Conservation (phyloP, 2,113 vertebrate genomes). For the Melanocharis versteri region DNA sequence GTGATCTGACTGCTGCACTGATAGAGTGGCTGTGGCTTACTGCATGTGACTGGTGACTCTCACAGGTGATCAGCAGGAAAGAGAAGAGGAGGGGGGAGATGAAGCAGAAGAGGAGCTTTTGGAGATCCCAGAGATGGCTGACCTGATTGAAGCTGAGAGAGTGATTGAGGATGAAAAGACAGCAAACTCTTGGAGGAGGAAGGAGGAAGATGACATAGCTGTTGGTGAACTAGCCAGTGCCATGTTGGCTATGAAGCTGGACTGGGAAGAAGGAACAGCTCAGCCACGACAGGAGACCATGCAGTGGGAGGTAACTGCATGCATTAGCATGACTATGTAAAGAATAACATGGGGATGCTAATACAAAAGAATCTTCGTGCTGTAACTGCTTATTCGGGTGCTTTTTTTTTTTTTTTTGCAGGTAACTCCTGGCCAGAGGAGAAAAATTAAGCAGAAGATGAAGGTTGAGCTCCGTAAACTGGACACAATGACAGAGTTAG, state of each 20-base stretch:
- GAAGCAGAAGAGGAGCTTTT: conserved; percentile 74
- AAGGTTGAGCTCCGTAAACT: conserved; percentile 75
- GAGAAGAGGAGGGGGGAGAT: conserved; percentile 53
- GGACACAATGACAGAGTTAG: conserved; percentile 74
- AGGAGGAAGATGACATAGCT: conserved; percentile 31
- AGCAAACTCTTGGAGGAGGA: conserved; percentile 3
- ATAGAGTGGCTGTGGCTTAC: not conserved
- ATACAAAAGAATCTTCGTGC: not conserved
- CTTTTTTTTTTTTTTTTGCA: conserved; percentile 9
- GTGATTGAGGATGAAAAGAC: conserved; percentile 79
- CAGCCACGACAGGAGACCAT: not conserved
- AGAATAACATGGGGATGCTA: not conserved
- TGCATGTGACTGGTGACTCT: not conserved
- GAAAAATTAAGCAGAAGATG: conserved; percentile 78
- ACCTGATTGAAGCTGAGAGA: conserved; percentile 86
- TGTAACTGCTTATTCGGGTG: not conserved
- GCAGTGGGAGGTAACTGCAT: conserved; percentile 67
- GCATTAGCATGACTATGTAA: not conserved
- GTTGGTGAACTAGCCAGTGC: conserved; percentile 50
- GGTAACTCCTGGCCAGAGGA: conserved; percentile 77
- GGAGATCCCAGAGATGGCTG: conserved; percentile 84
- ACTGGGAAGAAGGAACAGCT: conserved; percentile 9
- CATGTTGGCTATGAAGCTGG: conserved; percentile 81
- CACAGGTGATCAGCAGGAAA: conserved; percentile 49
- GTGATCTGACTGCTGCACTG: not conserved